phyloP scores from a whole-genome alignment of 2,888 invertebrate species.

The Acronicta alni region DNA sequence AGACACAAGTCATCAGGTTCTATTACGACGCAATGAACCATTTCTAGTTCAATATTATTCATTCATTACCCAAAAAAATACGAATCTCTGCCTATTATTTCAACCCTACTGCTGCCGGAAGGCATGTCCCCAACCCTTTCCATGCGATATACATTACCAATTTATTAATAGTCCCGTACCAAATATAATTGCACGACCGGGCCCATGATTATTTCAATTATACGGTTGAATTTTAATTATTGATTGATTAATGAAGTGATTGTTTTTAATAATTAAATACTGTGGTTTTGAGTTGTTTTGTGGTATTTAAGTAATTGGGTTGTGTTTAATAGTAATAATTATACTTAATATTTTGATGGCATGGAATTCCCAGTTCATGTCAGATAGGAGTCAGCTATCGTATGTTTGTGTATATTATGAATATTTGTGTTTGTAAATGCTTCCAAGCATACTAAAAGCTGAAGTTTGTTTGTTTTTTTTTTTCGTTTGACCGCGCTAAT shows the following conservation, averaged over 20 bases:
- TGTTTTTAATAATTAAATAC: too few species aligned
- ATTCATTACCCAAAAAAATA: background rate
- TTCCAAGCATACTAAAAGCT: too few species aligned
- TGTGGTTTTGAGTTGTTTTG: background rate
- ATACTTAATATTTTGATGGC: too few species aligned
- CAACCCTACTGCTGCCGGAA: background rate
- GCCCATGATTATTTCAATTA: slow-evolving; percentile 24
- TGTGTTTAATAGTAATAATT: background rate
- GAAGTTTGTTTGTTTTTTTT: too few species aligned
- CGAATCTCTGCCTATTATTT: background rate
- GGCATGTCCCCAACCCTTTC: slow-evolving; percentile 14
- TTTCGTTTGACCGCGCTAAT: too few species aligned
- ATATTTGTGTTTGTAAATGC: too few species aligned
- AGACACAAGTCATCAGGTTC: background rate
- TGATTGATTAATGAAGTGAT: slow-evolving; percentile 5
- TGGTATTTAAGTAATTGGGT: background rate
- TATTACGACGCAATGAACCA: background rate
- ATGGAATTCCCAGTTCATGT: too few species aligned
- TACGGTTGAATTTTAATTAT: slow-evolving; percentile 9
- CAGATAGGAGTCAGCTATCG: too few species aligned
- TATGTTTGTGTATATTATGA: too few species aligned
- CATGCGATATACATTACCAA: slow-evolving; percentile 44
- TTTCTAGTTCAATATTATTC: background rate
- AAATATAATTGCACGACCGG: slow-evolving; percentile 28
- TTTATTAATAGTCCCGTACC: slow-evolving; percentile 51